Percentiles rank a stretch among this genome's conserved stretches.
These are phyloP conservation scores for Gracilinanus agilis DNA, from an alignment of 2,113 vertebrate species.

Conservation along the genomic window DNA sequence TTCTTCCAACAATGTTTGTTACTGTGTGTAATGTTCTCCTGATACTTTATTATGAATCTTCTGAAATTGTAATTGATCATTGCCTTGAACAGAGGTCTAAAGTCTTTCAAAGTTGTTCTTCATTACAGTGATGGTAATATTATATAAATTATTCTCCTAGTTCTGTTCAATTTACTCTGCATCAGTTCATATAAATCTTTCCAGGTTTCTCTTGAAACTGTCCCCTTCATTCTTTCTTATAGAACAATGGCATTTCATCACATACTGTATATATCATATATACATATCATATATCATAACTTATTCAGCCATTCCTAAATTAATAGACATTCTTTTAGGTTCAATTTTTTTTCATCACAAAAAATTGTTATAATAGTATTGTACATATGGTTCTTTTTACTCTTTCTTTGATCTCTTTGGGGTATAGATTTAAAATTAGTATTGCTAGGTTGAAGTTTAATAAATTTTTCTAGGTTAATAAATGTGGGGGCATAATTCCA, in stretches of 20 bases:
- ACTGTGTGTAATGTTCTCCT: too few relatives aligned
- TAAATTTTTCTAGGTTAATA: neutral
- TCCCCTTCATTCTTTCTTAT: neutral
- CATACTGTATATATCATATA: neutral
- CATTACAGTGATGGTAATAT: neutral
- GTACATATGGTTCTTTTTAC: neutral
- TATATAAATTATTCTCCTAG: neutral
- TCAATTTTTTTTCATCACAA: neutral
- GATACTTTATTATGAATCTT: neutral
- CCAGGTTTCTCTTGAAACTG: neutral
- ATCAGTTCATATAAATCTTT: neutral
- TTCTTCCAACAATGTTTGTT: too few relatives aligned
- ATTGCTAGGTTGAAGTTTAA: neutral
- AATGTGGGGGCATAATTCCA: neutral
- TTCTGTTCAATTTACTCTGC: neutral
- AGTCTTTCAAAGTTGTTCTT: neutral
- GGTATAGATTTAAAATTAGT: neutral
- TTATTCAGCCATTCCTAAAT: neutral
- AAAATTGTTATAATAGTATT: neutral
- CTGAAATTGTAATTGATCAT: neutral
- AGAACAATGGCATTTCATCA: neutral
- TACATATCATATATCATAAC: neutral
- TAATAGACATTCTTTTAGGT: neutral
- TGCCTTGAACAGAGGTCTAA: neutral
- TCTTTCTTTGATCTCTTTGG: neutral